Evolutionary conservation across 2,797 vertebrate species (phyloP).

Genomic region (Podarcis lilfordi): DNA sequence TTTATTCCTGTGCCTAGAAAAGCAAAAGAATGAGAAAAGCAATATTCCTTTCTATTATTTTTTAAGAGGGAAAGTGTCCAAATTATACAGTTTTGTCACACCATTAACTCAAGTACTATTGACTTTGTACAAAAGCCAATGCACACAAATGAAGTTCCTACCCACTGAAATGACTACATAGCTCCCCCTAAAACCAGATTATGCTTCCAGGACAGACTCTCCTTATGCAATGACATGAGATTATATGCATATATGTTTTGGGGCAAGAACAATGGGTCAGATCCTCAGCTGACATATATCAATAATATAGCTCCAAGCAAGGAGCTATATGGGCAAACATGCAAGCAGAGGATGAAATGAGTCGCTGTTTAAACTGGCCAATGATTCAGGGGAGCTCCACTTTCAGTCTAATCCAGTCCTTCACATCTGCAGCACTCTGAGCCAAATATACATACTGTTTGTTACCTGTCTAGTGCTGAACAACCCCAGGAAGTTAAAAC

Average conservation of each 20-base stretch:
- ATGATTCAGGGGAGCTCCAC: background rate
- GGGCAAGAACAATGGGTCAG: background rate
- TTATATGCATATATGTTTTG: background rate
- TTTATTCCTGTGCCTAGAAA: background rate
- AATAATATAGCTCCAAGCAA: background rate
- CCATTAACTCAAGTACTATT: background rate
- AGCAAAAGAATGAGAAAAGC: background rate
- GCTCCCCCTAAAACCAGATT: background rate
- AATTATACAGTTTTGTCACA: background rate
- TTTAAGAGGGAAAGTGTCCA: background rate
- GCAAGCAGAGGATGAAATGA: background rate
- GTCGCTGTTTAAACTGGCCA: background rate
- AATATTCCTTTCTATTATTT: background rate
- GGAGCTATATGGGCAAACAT: background rate
- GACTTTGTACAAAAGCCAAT: background rate
- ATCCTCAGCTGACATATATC: slow-evolving; percentile 1
- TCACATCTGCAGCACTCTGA: background rate
- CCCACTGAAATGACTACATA: background rate
- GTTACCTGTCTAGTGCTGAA: background rate
- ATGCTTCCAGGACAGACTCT: background rate
- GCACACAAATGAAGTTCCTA: background rate
- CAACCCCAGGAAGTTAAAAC: background rate
- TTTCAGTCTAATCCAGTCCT: background rate
- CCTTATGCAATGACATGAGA: background rate
- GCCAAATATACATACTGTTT: background rate